Conservation (phyloP, 2,797 vertebrate species). For the Girardinus metallicus region DNA sequence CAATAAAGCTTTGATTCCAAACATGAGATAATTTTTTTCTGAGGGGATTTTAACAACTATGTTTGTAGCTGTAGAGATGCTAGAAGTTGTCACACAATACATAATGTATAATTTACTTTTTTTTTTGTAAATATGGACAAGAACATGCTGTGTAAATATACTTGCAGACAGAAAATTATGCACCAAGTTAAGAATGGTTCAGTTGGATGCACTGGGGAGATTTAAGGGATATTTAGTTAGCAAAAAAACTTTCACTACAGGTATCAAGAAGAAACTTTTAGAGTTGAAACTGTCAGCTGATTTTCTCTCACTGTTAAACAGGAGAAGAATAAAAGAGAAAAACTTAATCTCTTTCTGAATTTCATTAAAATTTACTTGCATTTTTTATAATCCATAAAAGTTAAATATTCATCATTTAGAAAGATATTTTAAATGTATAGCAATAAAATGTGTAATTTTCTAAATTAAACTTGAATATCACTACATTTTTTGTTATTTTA, state of each 20-base stretch:
- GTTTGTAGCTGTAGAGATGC: not conserved
- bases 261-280: not conserved
- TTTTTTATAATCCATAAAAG: too few species aligned
- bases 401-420: too few species aligned
- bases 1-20: slow-evolving; percentile 85
- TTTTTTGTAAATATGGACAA: not conserved
- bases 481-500: not conserved
- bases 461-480: not conserved
- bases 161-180: not conserved
- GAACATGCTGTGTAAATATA: not conserved
- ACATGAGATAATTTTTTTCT: slow-evolving; percentile 9
- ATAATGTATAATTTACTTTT: not conserved
- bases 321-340: too few species aligned
- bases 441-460: too few species aligned
- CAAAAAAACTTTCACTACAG: not conserved
- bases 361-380: too few species aligned
- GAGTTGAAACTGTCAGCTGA: not conserved
- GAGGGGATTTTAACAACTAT: not conserved
- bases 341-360: too few species aligned
- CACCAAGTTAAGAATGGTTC: not conserved
- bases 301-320: not conserved
- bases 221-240: not conserved
- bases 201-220: not conserved
- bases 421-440: too few species aligned
- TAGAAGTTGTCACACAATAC: not conserved